phyloP scores from a whole-genome alignment of 2,797 vertebrate genomes.

The Holocentrus rufus region DNA sequence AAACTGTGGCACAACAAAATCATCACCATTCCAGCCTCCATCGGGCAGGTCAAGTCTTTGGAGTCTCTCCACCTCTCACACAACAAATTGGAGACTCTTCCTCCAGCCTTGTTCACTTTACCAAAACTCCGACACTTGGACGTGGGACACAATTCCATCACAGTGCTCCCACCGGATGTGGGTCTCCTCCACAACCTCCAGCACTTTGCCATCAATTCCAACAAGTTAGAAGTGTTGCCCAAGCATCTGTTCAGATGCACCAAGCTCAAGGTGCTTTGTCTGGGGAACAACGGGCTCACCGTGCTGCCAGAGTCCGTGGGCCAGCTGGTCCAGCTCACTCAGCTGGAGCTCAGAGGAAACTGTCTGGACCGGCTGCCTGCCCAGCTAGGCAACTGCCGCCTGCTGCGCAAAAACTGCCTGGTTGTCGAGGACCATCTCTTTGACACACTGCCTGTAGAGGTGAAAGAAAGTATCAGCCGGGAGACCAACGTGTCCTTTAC shows the following conservation, averaged over 20 bases:
- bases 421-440: slow-evolving; percentile 96
- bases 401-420: slow-evolving; percentile 90
- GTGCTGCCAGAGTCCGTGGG: slow-evolving; percentile 89
- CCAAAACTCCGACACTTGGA: slow-evolving; percentile 94
- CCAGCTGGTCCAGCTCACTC: slow-evolving; percentile 90
- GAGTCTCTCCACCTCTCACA: slow-evolving; percentile 94
- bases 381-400: slow-evolving; percentile 89
- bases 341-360: slow-evolving; percentile 95
- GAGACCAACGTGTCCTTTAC: slow-evolving; percentile 86
- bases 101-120: slow-evolving; percentile 90
- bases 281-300: slow-evolving; percentile 92
- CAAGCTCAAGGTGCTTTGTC: slow-evolving; percentile 92
- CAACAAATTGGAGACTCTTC: slow-evolving; percentile 94
- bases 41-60: slow-evolving; percentile 92
- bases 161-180: slow-evolving; percentile 88
- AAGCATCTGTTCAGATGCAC: slow-evolving; percentile 92
- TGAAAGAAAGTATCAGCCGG: slow-evolving; percentile 92
- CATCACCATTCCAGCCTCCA: slow-evolving; percentile 91
- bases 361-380: slow-evolving; percentile 92
- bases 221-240: slow-evolving; percentile 92
- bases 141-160: slow-evolving; percentile 91
- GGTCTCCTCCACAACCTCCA: slow-evolving; percentile 92
- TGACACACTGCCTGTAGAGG: slow-evolving; percentile 91
- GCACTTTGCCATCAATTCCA: slow-evolving; percentile 91
- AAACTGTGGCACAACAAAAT: slow-evolving; percentile 99